Evolutionary conservation across 2,888 invertebrate genomes (phyloP).

Genomic region (Spisula solida): DNA sequence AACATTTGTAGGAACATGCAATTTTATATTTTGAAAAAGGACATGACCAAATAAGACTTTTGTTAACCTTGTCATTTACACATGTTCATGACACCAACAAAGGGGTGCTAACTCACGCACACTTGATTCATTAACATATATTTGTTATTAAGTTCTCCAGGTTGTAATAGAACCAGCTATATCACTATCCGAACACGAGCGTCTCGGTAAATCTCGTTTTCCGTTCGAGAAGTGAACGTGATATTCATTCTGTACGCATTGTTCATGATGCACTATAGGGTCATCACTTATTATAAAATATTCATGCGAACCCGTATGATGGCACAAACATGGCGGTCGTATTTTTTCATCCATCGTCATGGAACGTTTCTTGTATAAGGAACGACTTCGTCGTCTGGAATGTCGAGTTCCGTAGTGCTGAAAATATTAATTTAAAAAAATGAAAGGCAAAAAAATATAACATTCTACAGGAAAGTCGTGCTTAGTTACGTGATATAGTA

Average conservation of each 20-base stretch:
- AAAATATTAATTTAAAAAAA: background rate
- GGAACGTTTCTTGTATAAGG: constrained; percentile 17
- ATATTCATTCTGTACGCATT: background rate
- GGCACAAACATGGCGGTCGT: background rate
- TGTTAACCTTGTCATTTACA: too few relatives aligned
- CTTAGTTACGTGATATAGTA: too few relatives aligned
- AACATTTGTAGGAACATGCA: too few relatives aligned
- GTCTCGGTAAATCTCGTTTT: background rate
- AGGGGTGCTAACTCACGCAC: too few relatives aligned
- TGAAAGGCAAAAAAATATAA: too few relatives aligned
- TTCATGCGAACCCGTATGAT: constrained; percentile 14
- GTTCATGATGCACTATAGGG: background rate
- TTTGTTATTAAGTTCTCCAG: background rate
- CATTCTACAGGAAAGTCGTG: too few relatives aligned
- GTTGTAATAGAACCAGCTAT: background rate
- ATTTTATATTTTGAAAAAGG: too few relatives aligned
- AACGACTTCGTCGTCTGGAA: constrained; percentile 20
- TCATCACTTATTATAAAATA: constrained; percentile 12
- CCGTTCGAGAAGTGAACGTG: constrained; percentile 3
- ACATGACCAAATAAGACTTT: too few relatives aligned
- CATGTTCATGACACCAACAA: too few relatives aligned
- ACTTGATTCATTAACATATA: too few relatives aligned
- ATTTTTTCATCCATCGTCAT: background rate
- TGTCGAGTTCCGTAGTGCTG: background rate
- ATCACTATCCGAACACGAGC: background rate